These are phyloP conservation scores for Polyploca ridens DNA, from an alignment of 2,888 invertebrate genomes.

Conservation along the genomic window DNA sequence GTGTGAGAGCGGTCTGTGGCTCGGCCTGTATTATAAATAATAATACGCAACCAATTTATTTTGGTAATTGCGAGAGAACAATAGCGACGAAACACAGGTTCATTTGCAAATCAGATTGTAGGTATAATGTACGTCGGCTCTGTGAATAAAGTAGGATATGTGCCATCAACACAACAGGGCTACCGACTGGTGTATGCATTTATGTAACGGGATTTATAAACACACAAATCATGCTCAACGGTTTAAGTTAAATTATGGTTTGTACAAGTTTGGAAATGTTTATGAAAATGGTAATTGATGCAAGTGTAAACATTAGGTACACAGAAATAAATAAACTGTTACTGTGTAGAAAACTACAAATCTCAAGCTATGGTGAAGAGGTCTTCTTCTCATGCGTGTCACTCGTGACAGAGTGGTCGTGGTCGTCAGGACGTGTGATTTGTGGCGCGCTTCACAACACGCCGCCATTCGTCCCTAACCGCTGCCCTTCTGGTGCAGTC, in stretches of 20 bases:
- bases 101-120: conserved; percentile 29
- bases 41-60: conserved; percentile 13
- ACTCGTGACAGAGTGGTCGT: too few species aligned
- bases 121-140: conserved; percentile 17
- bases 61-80: conserved; percentile 10
- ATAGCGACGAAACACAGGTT: neutral
- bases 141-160: conserved; percentile 18
- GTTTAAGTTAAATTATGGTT: neutral
- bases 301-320: too few species aligned
- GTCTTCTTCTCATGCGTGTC: too few species aligned
- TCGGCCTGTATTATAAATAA: neutral
- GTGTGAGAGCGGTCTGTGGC: neutral
- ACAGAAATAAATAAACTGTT: too few species aligned
- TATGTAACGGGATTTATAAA: neutral
- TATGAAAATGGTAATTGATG: neutral
- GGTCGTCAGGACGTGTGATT: too few species aligned
- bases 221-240: neutral
- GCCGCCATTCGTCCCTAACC: too few species aligned
- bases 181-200: neutral
- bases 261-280: neutral
- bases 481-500: too few species aligned
- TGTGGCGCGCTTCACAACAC: too few species aligned
- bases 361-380: too few species aligned
- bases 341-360: too few species aligned
- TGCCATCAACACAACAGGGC: neutral